phyloP scores from a whole-genome alignment of 2,888 invertebrate genomes.

The Thumatha senex region DNA sequence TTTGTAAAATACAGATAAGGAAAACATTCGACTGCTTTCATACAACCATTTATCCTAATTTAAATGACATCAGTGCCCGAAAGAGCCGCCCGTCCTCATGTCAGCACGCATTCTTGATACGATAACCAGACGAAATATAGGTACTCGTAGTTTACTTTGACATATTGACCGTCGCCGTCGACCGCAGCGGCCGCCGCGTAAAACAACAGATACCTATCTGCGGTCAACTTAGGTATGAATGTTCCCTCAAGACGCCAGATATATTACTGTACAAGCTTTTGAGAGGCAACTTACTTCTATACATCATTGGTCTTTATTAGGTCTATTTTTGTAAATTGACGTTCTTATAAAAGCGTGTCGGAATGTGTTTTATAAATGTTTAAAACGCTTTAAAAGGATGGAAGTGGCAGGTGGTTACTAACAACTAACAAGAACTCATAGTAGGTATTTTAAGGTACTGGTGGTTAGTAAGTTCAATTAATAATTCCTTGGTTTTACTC shows the following conservation, averaged over 20 bases:
- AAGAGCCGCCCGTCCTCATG: constrained; percentile 24
- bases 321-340: not conserved
- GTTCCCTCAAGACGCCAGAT: constrained; percentile 27
- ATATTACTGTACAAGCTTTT: constrained; percentile 14
- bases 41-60: constrained; percentile 21
- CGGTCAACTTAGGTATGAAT: constrained; percentile 37
- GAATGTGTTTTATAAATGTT: not conserved
- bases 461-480: too few species aligned
- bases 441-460: too few species aligned
- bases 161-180: constrained; percentile 20
- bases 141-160: constrained; percentile 30
- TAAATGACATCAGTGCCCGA: constrained; percentile 19
- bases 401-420: not conserved
- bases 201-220: constrained; percentile 34
- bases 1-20: not conserved
- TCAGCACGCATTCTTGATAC: constrained; percentile 37
- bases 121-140: constrained; percentile 43
- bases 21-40: too few species aligned
- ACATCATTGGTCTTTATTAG: constrained; percentile 7
- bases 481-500: too few species aligned
- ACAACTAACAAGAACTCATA: too few species aligned
- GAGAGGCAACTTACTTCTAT: constrained; percentile 20
- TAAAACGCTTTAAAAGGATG: not conserved
- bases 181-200: constrained; percentile 17
- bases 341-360: not conserved